Conservation (phyloP, 2,888 invertebrate genomes). For the Lasiommata megera region DNA sequence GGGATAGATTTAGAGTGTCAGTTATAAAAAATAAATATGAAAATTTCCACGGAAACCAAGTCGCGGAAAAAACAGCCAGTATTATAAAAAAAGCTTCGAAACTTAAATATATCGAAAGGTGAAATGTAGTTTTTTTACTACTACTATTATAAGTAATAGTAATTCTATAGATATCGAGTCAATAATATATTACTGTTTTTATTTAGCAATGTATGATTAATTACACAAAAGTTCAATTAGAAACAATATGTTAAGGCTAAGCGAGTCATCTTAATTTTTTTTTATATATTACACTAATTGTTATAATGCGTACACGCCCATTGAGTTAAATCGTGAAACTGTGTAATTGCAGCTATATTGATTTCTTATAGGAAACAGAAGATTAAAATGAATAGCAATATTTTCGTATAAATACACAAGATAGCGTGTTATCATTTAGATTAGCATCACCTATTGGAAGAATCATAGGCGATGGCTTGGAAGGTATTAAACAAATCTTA, state of each 20-base stretch:
- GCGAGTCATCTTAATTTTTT: slow-evolving; percentile 18
- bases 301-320: slow-evolving; percentile 32
- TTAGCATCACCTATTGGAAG: slow-evolving; percentile 37
- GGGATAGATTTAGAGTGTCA: no score
- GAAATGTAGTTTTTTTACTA: no score
- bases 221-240: background rate
- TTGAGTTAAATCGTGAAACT: slow-evolving; percentile 37
- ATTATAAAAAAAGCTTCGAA: no score
- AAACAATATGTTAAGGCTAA: slow-evolving; percentile 12
- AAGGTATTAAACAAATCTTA: slow-evolving; percentile 48
- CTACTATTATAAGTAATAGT: no score
- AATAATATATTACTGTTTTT: no score
- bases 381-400: slow-evolving; percentile 46
- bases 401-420: slow-evolving; percentile 38
- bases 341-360: slow-evolving; percentile 35
- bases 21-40: no score
- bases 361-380: slow-evolving; percentile 45
- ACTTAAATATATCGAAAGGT: no score
- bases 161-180: no score
- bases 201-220: background rate
- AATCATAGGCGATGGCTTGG: slow-evolving; percentile 50
- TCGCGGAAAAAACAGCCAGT: no score
- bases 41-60: no score
- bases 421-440: slow-evolving; percentile 39
- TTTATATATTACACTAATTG: slow-evolving; percentile 22